Conservation (phyloP, 2,888 invertebrate genomes). For the Gonocerus acuteangulatus region DNA sequence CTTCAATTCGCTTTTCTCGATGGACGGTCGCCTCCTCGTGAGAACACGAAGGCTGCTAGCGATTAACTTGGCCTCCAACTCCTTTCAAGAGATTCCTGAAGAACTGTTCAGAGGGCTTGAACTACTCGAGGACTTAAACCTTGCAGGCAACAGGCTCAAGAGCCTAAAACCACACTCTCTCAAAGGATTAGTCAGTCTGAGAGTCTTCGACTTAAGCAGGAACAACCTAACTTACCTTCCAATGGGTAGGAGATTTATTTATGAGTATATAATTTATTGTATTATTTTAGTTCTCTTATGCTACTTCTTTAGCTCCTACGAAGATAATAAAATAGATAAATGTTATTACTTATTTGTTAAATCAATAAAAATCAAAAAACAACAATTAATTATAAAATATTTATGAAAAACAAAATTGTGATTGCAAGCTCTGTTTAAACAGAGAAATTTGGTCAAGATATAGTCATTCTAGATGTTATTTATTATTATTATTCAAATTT, state of each 20-base stretch:
- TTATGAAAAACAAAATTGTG: too few species aligned
- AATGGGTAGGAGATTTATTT: conserved; percentile 42
- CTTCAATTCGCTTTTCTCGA: conserved; percentile 53
- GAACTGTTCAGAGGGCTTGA: conserved; percentile 52
- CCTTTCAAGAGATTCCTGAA: conserved; percentile 52
- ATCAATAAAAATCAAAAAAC: too few species aligned
- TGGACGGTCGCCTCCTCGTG: conserved; percentile 54
- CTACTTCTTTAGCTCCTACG: too few species aligned
- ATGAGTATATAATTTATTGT: not conserved
- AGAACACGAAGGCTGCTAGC: conserved; percentile 53
- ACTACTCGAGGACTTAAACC: conserved; percentile 59
- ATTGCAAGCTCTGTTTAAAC: too few species aligned
- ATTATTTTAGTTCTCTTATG: not conserved
- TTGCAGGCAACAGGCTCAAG: conserved; percentile 59
- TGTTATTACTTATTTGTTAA: too few species aligned
- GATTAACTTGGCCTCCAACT: conserved; percentile 60
- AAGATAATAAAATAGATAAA: too few species aligned
- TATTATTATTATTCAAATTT: too few species aligned
- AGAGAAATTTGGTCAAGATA: too few species aligned
- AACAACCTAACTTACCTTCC: conserved; percentile 57
- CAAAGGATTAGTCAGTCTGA: conserved; percentile 50
- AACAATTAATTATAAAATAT: too few species aligned
- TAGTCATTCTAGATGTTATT: too few species aligned
- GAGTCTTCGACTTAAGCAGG: conserved; percentile 58
- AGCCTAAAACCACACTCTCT: conserved; percentile 53